Conservation (phyloP, 2,113 vertebrate genomes). For the Nibea albiflora region DNA sequence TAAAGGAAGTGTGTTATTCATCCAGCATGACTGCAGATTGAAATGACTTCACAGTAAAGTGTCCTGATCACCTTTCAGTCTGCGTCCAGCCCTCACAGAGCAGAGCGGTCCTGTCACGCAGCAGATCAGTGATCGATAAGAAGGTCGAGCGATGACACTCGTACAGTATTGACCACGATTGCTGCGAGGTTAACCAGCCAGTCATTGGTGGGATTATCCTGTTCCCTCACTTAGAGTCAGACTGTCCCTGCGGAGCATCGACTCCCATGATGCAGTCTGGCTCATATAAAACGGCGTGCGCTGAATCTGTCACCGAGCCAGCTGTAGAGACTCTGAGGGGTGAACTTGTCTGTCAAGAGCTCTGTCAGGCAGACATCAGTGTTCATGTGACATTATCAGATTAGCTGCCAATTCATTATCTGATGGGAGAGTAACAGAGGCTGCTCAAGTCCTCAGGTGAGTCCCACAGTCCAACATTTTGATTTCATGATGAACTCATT, state of each 20-base stretch:
- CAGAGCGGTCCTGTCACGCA: not conserved
- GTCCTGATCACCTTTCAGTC: not conserved
- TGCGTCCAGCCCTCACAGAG: not conserved
- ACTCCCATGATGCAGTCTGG: conserved; percentile 14
- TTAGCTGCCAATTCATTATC: no score
- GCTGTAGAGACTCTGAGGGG: not conserved
- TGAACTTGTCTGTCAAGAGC: not conserved
- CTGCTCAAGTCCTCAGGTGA: no score
- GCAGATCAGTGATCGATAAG: conserved; percentile 20
- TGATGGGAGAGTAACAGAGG: no score
- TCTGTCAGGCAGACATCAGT: not conserved
- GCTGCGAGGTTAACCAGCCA: conserved; percentile 32
- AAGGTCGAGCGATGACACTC: conserved; percentile 16
- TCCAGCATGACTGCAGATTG: not conserved
- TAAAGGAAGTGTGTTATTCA: not conserved
- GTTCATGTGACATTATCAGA: no score
- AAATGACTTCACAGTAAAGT: not conserved
- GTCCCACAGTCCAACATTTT: no score
- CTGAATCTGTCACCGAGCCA: not conserved
- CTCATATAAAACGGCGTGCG: conserved; percentile 26
- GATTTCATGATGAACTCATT: no score
- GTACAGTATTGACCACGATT: conserved; percentile 22
- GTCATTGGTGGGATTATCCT: no score
- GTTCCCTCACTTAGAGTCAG: no score
- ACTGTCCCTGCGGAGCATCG: not conserved